A percentile compares a stretch with the other conserved stretches of the same genome.
Conservation (phyloP, 2,888 invertebrate genomes). For the Sarcophaga rosellei region DNA sequence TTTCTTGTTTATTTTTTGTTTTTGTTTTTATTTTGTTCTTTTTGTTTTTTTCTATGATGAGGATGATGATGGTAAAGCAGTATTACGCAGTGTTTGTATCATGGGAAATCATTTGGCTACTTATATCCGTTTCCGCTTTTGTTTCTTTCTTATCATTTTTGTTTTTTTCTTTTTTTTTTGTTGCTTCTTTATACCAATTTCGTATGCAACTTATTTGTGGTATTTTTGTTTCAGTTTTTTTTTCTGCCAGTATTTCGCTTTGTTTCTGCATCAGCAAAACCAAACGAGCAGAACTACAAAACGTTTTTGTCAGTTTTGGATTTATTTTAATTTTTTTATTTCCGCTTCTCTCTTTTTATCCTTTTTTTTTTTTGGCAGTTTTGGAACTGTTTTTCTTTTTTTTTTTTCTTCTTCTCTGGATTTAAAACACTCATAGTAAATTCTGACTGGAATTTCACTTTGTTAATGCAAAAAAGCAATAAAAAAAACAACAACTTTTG, state of each 20-base stretch:
- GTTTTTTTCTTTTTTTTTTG: conserved; percentile 12
- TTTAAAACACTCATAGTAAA: conserved; percentile 58
- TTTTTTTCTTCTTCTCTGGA: conserved; percentile 12
- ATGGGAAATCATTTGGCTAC: conserved; percentile 67
- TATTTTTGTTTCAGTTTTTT: conserved; percentile 54
- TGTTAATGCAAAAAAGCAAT: conserved; percentile 33
- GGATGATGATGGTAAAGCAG: neutral
- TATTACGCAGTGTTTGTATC: conserved; percentile 63
- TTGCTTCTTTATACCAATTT: conserved; percentile 25
- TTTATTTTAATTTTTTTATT: conserved; percentile 63
- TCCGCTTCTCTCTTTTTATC: conserved; percentile 15
- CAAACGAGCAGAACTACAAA: conserved; percentile 63
- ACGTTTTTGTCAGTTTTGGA: conserved; percentile 65
- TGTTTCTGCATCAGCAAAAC: conserved; percentile 63
- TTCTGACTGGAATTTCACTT: conserved; percentile 61
- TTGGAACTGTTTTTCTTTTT: neutral
- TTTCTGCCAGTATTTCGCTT: conserved; percentile 44
- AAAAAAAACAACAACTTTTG: conserved; percentile 7
- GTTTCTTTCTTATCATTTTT: conserved; percentile 19
- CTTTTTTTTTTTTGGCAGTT: neutral
- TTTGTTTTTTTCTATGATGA: conserved; percentile 17
- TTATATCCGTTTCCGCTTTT: conserved; percentile 62
- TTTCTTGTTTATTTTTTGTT: too few species aligned
- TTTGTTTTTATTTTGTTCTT: neutral
- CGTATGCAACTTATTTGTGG: conserved; percentile 65